Base-by-base conservation (phyloP, 2,113 vertebrate species). In the Dicrurus megarhynchus region DNA sequence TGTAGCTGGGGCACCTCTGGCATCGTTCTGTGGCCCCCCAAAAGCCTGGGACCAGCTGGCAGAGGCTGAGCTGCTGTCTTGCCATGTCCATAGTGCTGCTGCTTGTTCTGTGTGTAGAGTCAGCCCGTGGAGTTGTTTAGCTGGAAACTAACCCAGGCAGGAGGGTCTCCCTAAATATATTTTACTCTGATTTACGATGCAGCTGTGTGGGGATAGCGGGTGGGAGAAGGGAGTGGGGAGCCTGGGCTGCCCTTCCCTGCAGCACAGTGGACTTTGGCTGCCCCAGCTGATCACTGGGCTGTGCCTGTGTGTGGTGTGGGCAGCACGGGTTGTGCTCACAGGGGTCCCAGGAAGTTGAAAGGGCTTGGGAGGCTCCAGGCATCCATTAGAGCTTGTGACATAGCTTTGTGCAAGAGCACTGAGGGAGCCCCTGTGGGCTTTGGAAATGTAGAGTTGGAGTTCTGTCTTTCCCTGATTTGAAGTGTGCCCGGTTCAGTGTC, bases 11-110 rank as follows among this genome's bases (percentile, higher is more conserved):
- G 37, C 61, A 53, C 42, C 0, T 1, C 32, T 50, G 65, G 65
- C 17, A 6, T 8, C 0, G 0, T 32, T 5, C 35, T 52, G 18
- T 19, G 27, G 3, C 21, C 17, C 3, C 44, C 21, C 5, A 26
- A 11, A 69, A 68, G 39, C 63, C 14, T 30, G n/a, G 13, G 39
- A 16, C 13, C 32, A 33, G 50, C 53, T 86, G 5, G 1, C 1
- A 2, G 22, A 17, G 41, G 42, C 50, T 0, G 0, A 28, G n/a
- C 11, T 2, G 2, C 28, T 15, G 6, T 33, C 14, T 3, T 16
- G 14, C 32, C 18, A 3, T 39, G 32, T 14, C 16, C 12, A 8
- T 8, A 13, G 4, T 24, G 44, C 70, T 44, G 26, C 2, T 2
- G 6, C 17, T 74, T 55, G 15, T 15, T 56, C 61, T 22, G 3